Evolutionary conservation across 2,113 vertebrate species (phyloP).

Genomic region (Calyptommatus sinebrachiatus): DNA sequence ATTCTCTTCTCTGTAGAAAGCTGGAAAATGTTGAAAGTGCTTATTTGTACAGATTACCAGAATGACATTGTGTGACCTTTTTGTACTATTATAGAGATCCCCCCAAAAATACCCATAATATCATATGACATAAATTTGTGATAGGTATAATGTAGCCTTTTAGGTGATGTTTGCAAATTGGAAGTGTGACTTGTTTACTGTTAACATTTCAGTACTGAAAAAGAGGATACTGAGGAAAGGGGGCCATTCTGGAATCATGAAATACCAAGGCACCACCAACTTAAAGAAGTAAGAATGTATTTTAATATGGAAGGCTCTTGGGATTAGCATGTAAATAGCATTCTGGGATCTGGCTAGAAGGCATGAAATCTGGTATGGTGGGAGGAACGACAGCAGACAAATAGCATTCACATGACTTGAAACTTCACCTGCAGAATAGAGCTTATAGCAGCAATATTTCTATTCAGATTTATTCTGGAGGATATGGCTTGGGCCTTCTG

Average conservation of each 20-base stretch:
- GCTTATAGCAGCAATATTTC: no score
- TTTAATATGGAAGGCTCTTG: not conserved
- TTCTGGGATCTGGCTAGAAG: no score
- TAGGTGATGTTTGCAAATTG: not conserved
- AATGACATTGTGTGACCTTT: not conserved
- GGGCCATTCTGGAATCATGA: conserved; percentile 8
- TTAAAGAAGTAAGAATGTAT: conserved; percentile 37
- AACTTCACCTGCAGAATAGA: no score
- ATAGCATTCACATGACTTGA: no score
- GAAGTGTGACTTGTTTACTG: not conserved
- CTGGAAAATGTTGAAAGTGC: not conserved
- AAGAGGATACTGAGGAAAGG: conserved; percentile 24
- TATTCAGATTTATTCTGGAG: no score
- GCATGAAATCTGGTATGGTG: no score
- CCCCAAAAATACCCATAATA: not conserved
- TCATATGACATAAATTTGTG: not conserved
- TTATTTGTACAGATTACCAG: not conserved
- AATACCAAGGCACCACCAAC: not conserved
- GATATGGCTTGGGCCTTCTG: no score
- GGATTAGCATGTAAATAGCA: no score
- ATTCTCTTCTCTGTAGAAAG: not conserved
- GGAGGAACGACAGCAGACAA: no score
- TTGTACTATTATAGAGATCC: not conserved
- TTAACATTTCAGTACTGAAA: conserved; percentile 51
- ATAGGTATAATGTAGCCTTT: not conserved